phyloP scores from a whole-genome alignment of 2,113 vertebrate genomes.

The Engraulis encrasicolus region DNA sequence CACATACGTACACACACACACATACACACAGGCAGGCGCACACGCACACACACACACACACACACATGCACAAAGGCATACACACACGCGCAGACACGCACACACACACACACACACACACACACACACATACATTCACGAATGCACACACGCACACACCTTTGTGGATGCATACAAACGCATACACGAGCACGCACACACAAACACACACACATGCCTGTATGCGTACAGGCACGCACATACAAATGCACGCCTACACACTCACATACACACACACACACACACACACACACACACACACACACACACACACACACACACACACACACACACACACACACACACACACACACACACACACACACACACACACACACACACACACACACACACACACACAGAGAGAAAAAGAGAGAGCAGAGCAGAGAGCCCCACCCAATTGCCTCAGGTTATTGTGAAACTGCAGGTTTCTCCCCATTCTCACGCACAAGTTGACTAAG shows the following conservation, averaged over 20 bases:
- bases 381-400: too few relatives aligned
- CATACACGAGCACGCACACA: background rate
- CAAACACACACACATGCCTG: background rate
- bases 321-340: background rate
- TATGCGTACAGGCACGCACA: too few relatives aligned
- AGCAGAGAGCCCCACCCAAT: background rate
- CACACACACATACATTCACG: background rate
- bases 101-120: background rate
- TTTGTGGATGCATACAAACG: background rate
- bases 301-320: background rate
- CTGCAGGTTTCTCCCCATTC: background rate
- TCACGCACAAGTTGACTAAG: conserved; percentile 12
- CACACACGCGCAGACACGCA: background rate
- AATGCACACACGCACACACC: background rate
- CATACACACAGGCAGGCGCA: background rate
- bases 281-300: conserved; percentile 1
- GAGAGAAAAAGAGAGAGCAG: too few relatives aligned
- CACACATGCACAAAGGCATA: background rate
- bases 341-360: background rate
- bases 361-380: too few relatives aligned
- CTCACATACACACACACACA: background rate
- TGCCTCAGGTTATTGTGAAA: conserved; percentile 6
- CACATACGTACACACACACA: background rate
- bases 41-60: background rate
- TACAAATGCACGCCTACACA: too few relatives aligned